Base-by-base conservation (phyloP, 2,113 vertebrate genomes). In the Chionomys nivalis region DNA sequence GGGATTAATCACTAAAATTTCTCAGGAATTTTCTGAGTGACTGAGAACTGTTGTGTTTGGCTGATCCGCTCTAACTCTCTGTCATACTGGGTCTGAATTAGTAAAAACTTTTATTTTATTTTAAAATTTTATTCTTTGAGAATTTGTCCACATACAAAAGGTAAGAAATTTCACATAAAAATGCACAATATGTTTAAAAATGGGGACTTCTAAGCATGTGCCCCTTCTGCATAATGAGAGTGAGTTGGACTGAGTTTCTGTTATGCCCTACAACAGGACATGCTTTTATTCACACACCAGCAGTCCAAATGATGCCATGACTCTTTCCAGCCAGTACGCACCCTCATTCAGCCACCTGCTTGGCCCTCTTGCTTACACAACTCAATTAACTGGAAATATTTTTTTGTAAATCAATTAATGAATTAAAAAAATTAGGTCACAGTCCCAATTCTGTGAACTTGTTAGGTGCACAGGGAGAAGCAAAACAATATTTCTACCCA, bases 341-440 rank as follows among this genome's bases (percentile, higher is more conserved):
- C 70, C 66, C 66, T 42, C 47, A 72, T 73, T 94, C 13, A 31
- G 3, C n/a, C 72, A n/a, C 4, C 26, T 44, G 10, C 42, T 10
- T 39, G 16, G 14, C 92, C 31, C 7, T 63, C 31, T 63, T 33
- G 16, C 70, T 47, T 78, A 26, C 47, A 75, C 63, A 63, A 76
- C 68, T 97, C 77, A 68, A 44, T 88, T 76, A 49, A 85, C 61
- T 68, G 83, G 83, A 96, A 92, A 66, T 33, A 23, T 23, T 66
- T 47, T 66, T 86, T 66, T 47, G 28, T 66, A 66, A 33, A 33
- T 49, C 17, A 68, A 10, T 87, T 52, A 49, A 63, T 86, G 1
- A 39, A 52, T 76, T 82, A 49, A 42, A 83, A 82, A 5, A 77
- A 73, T 28, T n/a, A 63, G 82, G 39, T 87, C 24, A 77, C 5